Percentiles rank a stretch among this genome's conserved stretches.
Evolutionary conservation across 2,888 invertebrate genomes (phyloP).

Genomic region (Noctua fimbriata): DNA sequence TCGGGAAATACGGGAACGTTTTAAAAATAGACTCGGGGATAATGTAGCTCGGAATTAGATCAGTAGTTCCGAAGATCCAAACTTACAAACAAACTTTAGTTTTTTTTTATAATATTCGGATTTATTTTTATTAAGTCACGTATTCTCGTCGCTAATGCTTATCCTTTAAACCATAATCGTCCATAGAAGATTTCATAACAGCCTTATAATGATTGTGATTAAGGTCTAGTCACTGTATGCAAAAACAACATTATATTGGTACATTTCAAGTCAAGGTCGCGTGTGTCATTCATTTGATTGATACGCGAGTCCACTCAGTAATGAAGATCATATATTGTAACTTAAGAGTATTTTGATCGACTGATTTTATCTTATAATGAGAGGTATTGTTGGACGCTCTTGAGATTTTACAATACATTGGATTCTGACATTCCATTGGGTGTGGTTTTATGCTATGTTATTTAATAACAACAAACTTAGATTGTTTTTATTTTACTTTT

Average conservation of each 20-base stretch:
- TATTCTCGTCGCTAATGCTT: no score
- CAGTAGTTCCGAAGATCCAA: no score
- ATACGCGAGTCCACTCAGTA: conserved; percentile 42
- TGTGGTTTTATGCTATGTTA: background rate
- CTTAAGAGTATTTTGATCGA: background rate
- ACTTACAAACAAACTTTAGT: no score
- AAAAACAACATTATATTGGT: conserved; percentile 59
- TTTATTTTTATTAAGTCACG: no score
- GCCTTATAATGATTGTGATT: conserved; percentile 61
- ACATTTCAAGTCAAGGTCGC: conserved; percentile 53
- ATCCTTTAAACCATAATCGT: no score
- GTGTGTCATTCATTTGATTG: conserved; percentile 55
- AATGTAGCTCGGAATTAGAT: no score
- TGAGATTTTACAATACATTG: background rate
- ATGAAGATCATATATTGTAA: conserved; percentile 54
- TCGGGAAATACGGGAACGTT: no score
- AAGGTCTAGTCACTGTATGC: conserved; percentile 48
- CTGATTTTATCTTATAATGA: conserved; percentile 6
- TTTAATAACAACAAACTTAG: background rate
- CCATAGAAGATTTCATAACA: conserved; percentile 48
- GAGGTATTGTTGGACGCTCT: conserved; percentile 17
- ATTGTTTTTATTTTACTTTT: background rate
- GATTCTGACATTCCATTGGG: background rate
- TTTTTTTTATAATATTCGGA: no score
- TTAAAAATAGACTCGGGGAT: no score